A percentile compares a stretch with the other conserved stretches of the same genome.
Evolutionary conservation across 1,140 invertebrate species (phyloP).

Genomic region (Pogonomyrmex californicus): DNA sequence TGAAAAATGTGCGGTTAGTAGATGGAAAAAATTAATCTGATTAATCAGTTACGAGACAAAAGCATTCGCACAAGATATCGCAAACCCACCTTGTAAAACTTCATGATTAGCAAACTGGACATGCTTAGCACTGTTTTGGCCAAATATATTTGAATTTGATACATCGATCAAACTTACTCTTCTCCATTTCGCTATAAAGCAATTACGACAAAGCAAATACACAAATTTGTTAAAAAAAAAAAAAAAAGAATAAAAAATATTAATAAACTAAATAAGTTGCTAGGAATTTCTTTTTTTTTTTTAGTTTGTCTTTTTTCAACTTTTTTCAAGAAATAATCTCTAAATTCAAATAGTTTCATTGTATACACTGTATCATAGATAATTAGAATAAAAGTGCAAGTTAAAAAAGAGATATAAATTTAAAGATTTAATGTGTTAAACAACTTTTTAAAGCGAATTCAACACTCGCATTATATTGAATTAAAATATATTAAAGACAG

Average conservation of each 20-base stretch:
- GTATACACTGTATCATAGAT: background rate
- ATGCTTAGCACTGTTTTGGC: constrained; percentile 74
- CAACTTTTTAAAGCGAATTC: background rate
- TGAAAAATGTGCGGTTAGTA: constrained; percentile 20
- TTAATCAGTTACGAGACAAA: background rate
- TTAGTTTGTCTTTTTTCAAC: constrained; percentile 14
- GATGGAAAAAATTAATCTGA: constrained; percentile 13
- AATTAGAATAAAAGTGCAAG: background rate
- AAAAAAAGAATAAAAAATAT: constrained; percentile 75
- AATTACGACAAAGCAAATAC: constrained; percentile 80
- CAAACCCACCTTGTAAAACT: constrained; percentile 81
- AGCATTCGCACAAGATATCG: constrained; percentile 13
- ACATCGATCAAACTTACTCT: constrained; percentile 79
- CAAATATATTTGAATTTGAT: constrained; percentile 78
- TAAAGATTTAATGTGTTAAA: background rate
- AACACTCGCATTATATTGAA: no score
- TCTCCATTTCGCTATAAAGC: constrained; percentile 83
- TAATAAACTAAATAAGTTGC: constrained; percentile 69
- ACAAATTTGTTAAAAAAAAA: constrained; percentile 79
- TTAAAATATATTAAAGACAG: no score
- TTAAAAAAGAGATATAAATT: background rate
- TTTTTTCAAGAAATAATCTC: background rate
- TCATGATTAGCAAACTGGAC: constrained; percentile 74
- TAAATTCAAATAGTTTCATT: constrained; percentile 22
- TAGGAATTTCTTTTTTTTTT: background rate